Conservation (phyloP, 2,888 invertebrate species). For the Tolmerus cingulatus region DNA sequence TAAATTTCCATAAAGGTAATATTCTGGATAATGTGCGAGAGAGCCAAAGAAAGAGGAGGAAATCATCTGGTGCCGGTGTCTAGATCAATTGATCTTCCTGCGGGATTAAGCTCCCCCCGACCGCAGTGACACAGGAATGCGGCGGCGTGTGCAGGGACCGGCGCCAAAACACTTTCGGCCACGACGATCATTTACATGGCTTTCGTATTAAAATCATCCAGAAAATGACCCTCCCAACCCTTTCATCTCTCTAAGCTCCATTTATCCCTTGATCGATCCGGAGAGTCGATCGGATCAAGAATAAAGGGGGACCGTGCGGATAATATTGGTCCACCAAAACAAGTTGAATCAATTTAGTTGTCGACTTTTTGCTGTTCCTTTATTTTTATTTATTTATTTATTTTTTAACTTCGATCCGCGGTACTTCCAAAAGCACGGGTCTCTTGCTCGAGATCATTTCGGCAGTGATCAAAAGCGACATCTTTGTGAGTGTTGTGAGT, state of each 20-base stretch:
- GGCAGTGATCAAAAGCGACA: conserved; percentile 32
- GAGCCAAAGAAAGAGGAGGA: not conserved
- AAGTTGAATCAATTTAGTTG: conserved; percentile 50
- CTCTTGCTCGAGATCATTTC: conserved; percentile 12
- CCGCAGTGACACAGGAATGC: conserved; percentile 45
- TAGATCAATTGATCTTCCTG: conserved; percentile 32
- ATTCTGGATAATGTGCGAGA: not conserved
- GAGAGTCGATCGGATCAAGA: not conserved
- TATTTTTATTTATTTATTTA: not conserved
- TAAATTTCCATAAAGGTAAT: not conserved
- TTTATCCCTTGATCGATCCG: conserved; percentile 25
- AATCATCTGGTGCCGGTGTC: not conserved
- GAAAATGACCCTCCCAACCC: not conserved
- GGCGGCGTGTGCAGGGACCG: conserved; percentile 49
- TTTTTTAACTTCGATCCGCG: not conserved
- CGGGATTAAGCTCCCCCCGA: not conserved
- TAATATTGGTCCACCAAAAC: conserved; percentile 40
- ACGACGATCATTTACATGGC: conserved; percentile 53
- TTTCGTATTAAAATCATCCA: conserved; percentile 51
- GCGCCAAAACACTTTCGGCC: conserved; percentile 54
- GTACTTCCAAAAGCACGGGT: conserved; percentile 39
- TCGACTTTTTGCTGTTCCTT: conserved; percentile 18
- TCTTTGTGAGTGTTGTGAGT: not conserved
- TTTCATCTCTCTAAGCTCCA: conserved; percentile 28
- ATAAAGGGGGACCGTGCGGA: conserved; percentile 23